A percentile compares a stretch with the other conserved stretches of the same genome.
These are phyloP conservation scores for Phymastichus coffea DNA, from an alignment of 1,140 invertebrate species.

Conservation along the genomic window DNA sequence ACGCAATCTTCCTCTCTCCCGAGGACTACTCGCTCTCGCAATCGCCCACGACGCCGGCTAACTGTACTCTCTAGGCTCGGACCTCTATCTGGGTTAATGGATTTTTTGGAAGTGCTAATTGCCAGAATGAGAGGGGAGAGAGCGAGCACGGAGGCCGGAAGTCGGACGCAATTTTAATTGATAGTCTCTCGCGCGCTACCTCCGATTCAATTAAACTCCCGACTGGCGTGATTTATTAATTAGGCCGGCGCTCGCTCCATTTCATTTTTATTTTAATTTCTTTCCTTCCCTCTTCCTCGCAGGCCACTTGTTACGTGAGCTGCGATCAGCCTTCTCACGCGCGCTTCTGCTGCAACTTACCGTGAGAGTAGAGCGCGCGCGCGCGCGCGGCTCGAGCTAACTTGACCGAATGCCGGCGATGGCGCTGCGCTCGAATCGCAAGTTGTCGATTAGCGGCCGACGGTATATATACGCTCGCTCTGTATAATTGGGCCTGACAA, in stretches of 20 bases:
- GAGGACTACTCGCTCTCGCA: not conserved
- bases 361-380: conserved; percentile 1
- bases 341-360: no score
- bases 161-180: conserved; percentile 18
- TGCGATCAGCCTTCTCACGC: no score
- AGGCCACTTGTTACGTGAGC: no score
- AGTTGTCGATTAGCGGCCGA: conserved; percentile 7
- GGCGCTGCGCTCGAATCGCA: conserved; percentile 5
- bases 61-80: not conserved
- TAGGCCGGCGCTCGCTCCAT: not conserved
- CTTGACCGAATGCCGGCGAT: not conserved
- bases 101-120: conserved; percentile 17
- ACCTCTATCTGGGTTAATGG: conserved; percentile 20
- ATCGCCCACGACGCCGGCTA: not conserved
- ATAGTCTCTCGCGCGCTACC: not conserved
- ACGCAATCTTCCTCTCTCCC: no score
- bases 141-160: not conserved
- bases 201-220: conserved; percentile 6
- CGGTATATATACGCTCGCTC: not conserved
- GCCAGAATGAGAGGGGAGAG: not conserved
- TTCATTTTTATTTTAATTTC: not conserved
- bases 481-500: no score
- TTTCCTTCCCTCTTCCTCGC: not conserved
- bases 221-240: conserved; percentile 15
- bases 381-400: not conserved